Conservation (phyloP, 92 coral and sea anemone genomes). For the Epizoanthus scotinus region DNA sequence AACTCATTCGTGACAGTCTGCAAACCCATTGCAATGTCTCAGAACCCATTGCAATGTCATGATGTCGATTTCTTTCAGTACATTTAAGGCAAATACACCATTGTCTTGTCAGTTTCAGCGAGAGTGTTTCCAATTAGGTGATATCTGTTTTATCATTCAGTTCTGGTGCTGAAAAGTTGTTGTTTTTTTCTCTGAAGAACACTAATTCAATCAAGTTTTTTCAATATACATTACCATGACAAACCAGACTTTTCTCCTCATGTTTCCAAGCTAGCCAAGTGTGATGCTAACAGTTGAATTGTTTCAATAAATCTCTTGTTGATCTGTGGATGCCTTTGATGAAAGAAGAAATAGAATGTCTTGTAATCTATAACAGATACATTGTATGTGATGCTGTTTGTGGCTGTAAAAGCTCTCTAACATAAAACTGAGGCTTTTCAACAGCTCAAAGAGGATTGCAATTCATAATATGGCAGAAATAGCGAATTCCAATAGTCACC, state of each 20-base stretch:
- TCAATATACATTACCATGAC: neutral
- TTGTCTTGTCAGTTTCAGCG: constrained; percentile 33
- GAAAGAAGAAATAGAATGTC: neutral
- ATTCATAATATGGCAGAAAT: constrained; percentile 5
- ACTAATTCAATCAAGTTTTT: neutral
- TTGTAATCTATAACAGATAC: neutral
- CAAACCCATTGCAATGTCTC: neutral
- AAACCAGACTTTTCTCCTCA: neutral
- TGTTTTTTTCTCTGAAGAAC: neutral
- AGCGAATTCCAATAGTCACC: neutral
- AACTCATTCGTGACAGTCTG: constrained; percentile 23
- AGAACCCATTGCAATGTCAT: neutral
- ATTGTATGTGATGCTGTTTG: constrained; percentile 3
- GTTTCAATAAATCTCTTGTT: neutral
- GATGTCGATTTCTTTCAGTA: neutral
- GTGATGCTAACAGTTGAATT: neutral
- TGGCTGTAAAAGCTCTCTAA: neutral
- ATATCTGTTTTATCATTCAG: neutral
- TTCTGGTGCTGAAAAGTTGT: neutral
- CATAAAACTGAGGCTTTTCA: constrained; percentile 1
- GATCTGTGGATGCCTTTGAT: constrained; percentile 20
- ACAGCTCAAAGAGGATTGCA: constrained; percentile 23
- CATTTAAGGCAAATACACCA: neutral
- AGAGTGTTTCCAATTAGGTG: neutral
- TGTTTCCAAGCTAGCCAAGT: neutral